Base-by-base conservation (phyloP, 23 tunicate species). In the Corella eumyota region DNA sequence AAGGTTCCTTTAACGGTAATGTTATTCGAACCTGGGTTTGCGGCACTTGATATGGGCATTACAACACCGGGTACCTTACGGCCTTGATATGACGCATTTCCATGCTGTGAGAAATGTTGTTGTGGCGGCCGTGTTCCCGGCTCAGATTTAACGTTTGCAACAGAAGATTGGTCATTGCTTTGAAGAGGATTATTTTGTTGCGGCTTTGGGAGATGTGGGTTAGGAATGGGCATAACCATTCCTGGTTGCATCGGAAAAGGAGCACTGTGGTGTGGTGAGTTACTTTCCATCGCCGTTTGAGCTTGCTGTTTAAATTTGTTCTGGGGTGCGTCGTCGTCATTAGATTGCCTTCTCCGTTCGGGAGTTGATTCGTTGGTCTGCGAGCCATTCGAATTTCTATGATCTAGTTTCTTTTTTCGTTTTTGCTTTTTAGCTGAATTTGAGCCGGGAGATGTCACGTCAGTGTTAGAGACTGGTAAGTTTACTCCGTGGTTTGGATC, bases 1-100 rank as follows among this genome's bases (percentile, higher is more conserved):
- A 79, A 79, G 62, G 88, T 79, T 24, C 88, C 88, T 7, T 72
- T 56, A 4, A 70, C 88, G 0, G 77, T 71, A 17, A 79, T 37
- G 66, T 75, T 65, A 60, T 66, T 58, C 1, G 63, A 31, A 1
- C n/a, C 53, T 15, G 6, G 54, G 15, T 6, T 7, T 7, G 35
- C 51, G 49, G 60, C 31, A 26, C 61, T 38, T 23, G 82, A 56
- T 1, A 36, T 61, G 19, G 72, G 66, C 49, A 56, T 36, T 4
- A 75, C 70, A 19, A 75, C 35, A 1, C 82, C 82, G 1, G 46
- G 82, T 1, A 75, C 33, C 26, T 66, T 75, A 24, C 82, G 34
- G 29, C 59, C 25, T 25, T 51, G 57, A 2, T 29, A 23, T 2
- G 50, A 37, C 52, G 44, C 4, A 6, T 15, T 32, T 29, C 23